Evolutionary conservation across 2,797 vertebrate species (phyloP).

Genomic region (Leucoraja ocellata): DNA sequence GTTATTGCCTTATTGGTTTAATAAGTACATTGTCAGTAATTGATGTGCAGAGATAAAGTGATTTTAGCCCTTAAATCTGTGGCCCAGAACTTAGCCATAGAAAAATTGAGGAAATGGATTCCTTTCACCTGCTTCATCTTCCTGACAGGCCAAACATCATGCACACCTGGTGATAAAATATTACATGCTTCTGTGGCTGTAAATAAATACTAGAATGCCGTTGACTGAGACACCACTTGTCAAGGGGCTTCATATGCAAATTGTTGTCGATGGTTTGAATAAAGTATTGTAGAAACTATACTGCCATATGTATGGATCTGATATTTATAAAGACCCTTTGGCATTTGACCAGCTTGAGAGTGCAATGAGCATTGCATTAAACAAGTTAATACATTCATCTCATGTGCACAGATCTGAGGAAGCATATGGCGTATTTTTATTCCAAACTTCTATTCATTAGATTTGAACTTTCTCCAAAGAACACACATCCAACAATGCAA

Average conservation of each 20-base stretch:
- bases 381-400: no score
- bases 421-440: not conserved
- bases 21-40: not conserved
- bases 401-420: no score
- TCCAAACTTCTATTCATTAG: not conserved
- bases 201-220: not conserved
- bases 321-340: not conserved
- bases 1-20: not conserved
- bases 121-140: not conserved
- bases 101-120: not conserved
- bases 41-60: not conserved
- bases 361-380: no score
- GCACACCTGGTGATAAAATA: not conserved
- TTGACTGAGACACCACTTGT: no score
- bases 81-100: not conserved
- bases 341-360: not conserved
- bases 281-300: not conserved
- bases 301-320: not conserved
- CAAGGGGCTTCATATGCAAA: no score
- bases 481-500: no score
- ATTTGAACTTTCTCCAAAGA: no score
- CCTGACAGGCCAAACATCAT: not conserved
- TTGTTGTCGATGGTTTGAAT: not conserved
- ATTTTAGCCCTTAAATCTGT: not conserved
- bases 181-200: not conserved